Conservation (phyloP, 2,888 invertebrate species). For the Beris morrisii region DNA sequence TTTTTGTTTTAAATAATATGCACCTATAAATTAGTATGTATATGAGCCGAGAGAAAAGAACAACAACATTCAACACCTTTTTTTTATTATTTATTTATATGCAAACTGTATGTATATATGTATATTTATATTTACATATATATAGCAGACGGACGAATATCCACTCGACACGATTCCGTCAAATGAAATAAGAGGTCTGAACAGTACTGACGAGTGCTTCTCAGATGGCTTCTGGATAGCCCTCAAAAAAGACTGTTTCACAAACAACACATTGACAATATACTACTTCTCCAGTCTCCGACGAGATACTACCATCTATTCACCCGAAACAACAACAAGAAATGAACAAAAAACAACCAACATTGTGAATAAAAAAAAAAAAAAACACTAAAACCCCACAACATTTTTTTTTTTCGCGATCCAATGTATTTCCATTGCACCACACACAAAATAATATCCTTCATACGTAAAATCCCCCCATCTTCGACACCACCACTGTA, state of each 20-base stretch:
- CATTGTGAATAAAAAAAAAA: too few species aligned
- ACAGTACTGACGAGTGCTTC: conserved; percentile 59
- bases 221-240: conserved; percentile 59
- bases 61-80: conserved; percentile 25
- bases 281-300: conserved; percentile 30
- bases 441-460: neutral
- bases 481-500: conserved; percentile 7
- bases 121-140: conserved; percentile 22
- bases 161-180: conserved; percentile 60
- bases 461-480: too few species aligned
- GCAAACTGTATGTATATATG: conserved; percentile 7
- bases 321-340: conserved; percentile 18
- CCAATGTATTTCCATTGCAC: conserved; percentile 19
- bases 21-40: neutral
- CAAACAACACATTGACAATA: conserved; percentile 32
- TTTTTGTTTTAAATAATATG: neutral
- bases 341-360: too few species aligned
- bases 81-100: neutral
- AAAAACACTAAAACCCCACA: too few species aligned
- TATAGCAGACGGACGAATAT: conserved; percentile 45
- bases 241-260: conserved; percentile 46
- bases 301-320: conserved; percentile 20
- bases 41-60: conserved; percentile 21
- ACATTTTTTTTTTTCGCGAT: conserved; percentile 10
- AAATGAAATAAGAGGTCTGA: conserved; percentile 59